Conservation (phyloP, 2,113 vertebrate genomes). For the Pipa parva region DNA sequence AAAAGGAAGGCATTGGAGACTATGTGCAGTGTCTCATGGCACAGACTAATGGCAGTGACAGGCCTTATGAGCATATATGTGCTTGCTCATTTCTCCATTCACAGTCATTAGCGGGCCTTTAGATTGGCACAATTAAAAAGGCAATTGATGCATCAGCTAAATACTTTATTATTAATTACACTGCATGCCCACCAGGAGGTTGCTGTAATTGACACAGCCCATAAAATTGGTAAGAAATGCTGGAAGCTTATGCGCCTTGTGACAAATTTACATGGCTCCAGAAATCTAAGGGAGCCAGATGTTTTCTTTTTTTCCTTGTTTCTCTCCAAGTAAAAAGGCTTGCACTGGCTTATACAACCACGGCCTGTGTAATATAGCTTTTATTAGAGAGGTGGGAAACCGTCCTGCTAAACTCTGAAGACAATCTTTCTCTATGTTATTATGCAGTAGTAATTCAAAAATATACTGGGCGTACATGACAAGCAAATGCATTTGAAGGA, state of each 20-base stretch:
- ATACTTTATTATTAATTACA: slow-evolving; percentile 58
- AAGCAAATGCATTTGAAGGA: slow-evolving; percentile 2
- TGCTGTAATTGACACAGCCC: slow-evolving; percentile 34
- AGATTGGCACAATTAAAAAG: slow-evolving; percentile 56
- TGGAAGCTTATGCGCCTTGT: slow-evolving; percentile 12
- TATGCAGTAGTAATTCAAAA: background rate
- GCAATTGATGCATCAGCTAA: slow-evolving; percentile 51
- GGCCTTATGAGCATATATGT: slow-evolving; percentile 23
- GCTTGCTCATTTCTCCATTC: slow-evolving; percentile 38
- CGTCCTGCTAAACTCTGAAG: background rate
- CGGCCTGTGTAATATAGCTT: background rate
- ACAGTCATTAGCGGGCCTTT: slow-evolving; percentile 43
- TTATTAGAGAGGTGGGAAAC: background rate
- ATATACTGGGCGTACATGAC: background rate
- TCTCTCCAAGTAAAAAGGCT: background rate
- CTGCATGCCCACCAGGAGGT: slow-evolving; percentile 44
- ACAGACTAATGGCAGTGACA: slow-evolving; percentile 25
- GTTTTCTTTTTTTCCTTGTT: background rate
- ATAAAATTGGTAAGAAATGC: slow-evolving; percentile 28
- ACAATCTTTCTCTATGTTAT: background rate
- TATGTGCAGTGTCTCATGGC: slow-evolving; percentile 1
- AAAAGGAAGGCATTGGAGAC: slow-evolving; percentile 1
- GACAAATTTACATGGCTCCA: slow-evolving; percentile 3
- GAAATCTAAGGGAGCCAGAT: background rate
- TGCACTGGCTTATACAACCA: background rate